A percentile compares a stretch with the other conserved stretches of the same genome.
phyloP scores from a whole-genome alignment of 2,888 invertebrate genomes.

The Cheilosia impressa region DNA sequence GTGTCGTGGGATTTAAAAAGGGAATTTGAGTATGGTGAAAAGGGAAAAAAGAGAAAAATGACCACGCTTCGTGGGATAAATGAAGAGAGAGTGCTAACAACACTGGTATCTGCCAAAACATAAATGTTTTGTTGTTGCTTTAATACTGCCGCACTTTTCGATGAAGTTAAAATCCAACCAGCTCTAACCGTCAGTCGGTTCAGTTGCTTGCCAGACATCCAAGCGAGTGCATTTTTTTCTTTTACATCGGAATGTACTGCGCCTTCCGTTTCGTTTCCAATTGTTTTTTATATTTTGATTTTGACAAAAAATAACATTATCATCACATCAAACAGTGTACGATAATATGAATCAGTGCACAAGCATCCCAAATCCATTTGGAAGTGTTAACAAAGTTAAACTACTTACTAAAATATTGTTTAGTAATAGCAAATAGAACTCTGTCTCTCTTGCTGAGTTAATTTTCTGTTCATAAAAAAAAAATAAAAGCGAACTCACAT shows the following conservation, averaged over 20 bases:
- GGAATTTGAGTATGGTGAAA: no score
- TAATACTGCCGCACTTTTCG: slow-evolving; percentile 59
- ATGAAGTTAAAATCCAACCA: slow-evolving; percentile 66
- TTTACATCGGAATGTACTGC: slow-evolving; percentile 58
- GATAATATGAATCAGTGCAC: slow-evolving; percentile 24
- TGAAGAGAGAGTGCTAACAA: no score
- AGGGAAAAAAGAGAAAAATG: no score
- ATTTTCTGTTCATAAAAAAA: slow-evolving; percentile 27
- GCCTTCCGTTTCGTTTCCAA: slow-evolving; percentile 67
- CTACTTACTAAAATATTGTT: slow-evolving; percentile 21
- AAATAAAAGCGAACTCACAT: slow-evolving; percentile 9
- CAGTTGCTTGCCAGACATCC: slow-evolving; percentile 73
- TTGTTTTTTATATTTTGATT: slow-evolving; percentile 56
- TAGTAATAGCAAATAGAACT: slow-evolving; percentile 49
- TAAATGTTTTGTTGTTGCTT: slow-evolving; percentile 25
- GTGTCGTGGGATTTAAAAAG: no score
- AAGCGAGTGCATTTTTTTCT: slow-evolving; percentile 68
- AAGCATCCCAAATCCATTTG: slow-evolving; percentile 8
- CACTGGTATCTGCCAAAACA: slow-evolving; percentile 11
- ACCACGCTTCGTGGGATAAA: no score
- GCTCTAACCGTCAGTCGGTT: slow-evolving; percentile 58
- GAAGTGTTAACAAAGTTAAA: slow-evolving; percentile 3
- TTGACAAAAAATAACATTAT: slow-evolving; percentile 40
- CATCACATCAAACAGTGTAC: slow-evolving; percentile 23
- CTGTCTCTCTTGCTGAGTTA: slow-evolving; percentile 33